A percentile compares a stretch with the other conserved stretches of the same genome.
Evolutionary conservation across 2,113 vertebrate species (phyloP).

Genomic region (Telmatochromis brichardi): DNA sequence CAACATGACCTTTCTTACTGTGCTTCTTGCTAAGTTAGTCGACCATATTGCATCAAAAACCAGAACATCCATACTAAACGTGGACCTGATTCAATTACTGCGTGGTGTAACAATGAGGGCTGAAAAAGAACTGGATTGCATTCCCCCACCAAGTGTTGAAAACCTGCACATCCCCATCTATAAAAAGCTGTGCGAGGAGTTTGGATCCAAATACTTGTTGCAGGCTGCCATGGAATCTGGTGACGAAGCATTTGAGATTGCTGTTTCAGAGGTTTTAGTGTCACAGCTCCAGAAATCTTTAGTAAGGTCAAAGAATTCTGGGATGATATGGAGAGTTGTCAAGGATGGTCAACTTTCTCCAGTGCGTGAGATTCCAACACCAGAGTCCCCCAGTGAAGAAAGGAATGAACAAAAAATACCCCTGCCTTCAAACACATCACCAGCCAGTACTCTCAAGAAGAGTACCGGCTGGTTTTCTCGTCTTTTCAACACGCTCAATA

Average conservation of each 20-base stretch:
- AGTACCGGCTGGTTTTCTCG: background rate
- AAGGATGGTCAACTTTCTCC: background rate
- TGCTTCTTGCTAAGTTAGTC: background rate
- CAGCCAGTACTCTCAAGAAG: background rate
- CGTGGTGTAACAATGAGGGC: background rate
- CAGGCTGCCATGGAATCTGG: background rate
- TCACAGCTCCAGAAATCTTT: background rate
- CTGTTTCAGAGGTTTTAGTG: background rate
- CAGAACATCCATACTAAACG: background rate
- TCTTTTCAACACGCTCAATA: background rate
- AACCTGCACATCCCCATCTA: background rate
- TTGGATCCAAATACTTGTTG: background rate
- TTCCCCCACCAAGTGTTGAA: background rate
- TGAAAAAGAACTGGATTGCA: rapidly evolving
- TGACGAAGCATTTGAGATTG: background rate
- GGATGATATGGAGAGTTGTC: background rate
- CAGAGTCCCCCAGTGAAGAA: background rate
- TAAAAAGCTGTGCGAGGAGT: background rate
- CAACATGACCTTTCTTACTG: background rate
- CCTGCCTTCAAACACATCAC: background rate
- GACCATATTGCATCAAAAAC: background rate
- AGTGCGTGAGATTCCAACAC: rapidly evolving
- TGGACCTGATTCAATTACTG: background rate
- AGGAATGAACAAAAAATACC: background rate
- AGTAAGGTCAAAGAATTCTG: background rate